phyloP scores from a whole-genome alignment of 2,797 vertebrate species.

The Aotus griseimembra region DNA sequence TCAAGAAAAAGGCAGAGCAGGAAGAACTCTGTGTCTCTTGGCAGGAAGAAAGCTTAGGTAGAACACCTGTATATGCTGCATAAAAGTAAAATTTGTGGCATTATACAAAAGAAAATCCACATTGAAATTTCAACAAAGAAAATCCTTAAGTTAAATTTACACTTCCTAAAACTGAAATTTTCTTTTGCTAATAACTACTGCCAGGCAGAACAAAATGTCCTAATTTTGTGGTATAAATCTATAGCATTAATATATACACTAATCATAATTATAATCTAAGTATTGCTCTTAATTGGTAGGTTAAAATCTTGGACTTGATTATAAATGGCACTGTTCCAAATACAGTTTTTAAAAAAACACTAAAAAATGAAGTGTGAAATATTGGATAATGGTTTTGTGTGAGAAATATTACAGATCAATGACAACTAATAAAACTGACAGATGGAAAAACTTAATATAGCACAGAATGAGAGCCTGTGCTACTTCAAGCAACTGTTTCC shows the following conservation, averaged over 20 bases:
- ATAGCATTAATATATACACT: constrained; percentile 59
- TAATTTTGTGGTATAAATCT: constrained; percentile 62
- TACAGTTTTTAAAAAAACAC: constrained; percentile 19
- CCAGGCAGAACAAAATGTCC: constrained; percentile 66
- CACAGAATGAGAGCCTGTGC: constrained; percentile 44
- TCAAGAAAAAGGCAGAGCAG: background rate
- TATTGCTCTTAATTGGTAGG: constrained; percentile 72
- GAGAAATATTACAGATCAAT: constrained; percentile 71
- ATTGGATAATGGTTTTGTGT: constrained; percentile 65
- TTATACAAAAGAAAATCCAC: constrained; percentile 34
- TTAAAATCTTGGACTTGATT: constrained; percentile 74
- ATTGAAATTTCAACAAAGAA: constrained; percentile 54
- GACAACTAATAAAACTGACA: constrained; percentile 76
- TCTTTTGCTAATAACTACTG: constrained; percentile 66
- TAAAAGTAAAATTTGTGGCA: background rate
- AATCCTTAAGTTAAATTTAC: constrained; percentile 66
- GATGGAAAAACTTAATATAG: constrained; percentile 70
- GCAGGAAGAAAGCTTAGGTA: constrained; percentile 65
- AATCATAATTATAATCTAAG: constrained; percentile 73
- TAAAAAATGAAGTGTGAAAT: constrained; percentile 68
- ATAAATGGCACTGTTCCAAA: constrained; percentile 65
- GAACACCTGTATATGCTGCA: constrained; percentile 19
- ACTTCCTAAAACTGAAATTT: constrained; percentile 67
- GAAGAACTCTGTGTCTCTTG: background rate
- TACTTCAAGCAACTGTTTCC: constrained; percentile 62